These are phyloP conservation scores for Eristalinus sepulchralis DNA, from an alignment of 2,888 invertebrate species.

Conservation along the genomic window DNA sequence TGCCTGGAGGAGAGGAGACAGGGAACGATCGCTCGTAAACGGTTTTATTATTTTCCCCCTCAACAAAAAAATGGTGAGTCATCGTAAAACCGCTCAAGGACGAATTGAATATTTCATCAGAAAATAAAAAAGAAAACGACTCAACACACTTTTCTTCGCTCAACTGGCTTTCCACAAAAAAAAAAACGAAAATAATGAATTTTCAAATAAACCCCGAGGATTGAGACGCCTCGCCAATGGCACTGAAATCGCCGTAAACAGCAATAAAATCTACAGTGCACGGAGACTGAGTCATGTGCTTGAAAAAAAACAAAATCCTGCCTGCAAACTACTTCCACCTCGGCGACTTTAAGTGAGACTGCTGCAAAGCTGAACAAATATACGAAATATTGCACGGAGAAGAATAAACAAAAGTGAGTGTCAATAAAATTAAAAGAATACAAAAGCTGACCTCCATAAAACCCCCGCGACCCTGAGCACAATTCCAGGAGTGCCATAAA, in stretches of 20 bases:
- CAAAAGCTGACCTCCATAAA: not conserved
- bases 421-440: not conserved
- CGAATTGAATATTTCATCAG: not conserved
- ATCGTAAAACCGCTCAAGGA: not conserved
- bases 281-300: not conserved
- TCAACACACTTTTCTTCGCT: not conserved
- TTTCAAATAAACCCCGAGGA: not conserved
- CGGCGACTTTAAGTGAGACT: too few relatives aligned
- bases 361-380: not conserved
- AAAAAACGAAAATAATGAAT: not conserved
- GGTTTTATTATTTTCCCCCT: not conserved
- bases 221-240: not conserved
- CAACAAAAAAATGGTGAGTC: not conserved
- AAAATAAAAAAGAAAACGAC: not conserved
- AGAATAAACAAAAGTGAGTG: not conserved
- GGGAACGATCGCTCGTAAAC: not conserved
- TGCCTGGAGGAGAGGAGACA: not conserved
- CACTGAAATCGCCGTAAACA: not conserved
- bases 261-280: not conserved
- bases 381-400: not conserved
- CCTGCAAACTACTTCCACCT: too few relatives aligned
- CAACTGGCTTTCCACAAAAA: not conserved
- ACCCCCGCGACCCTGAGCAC: not conserved
- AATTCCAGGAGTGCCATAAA: not conserved
- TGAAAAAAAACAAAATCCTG: not conserved